Percentiles rank a stretch among this genome's conserved stretches.
These are phyloP conservation scores for Osmerus mordax DNA, from an alignment of 2,113 vertebrate species.

Conservation along the genomic window DNA sequence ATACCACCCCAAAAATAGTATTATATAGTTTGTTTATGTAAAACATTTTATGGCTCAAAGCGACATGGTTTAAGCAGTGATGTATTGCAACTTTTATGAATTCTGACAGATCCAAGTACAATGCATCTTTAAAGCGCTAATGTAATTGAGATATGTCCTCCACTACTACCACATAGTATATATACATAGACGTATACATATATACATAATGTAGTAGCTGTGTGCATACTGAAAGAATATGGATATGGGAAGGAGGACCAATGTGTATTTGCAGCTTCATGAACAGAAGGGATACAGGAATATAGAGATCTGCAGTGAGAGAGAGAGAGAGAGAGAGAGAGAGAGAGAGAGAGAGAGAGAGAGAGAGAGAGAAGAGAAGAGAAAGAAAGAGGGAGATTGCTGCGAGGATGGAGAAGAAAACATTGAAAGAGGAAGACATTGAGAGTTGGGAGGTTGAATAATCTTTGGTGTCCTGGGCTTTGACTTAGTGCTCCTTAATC, in stretches of 20 bases:
- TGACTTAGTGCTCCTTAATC: constrained; percentile 17
- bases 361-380: neutral
- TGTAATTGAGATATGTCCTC: no score
- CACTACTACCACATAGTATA: no score
- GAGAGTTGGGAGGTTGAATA: constrained; percentile 25
- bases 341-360: neutral
- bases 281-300: constrained; percentile 9
- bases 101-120: neutral
- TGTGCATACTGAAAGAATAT: constrained; percentile 18
- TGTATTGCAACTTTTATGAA: constrained; percentile 9
- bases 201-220: no score
- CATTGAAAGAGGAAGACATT: neutral
- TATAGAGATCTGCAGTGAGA: neutral
- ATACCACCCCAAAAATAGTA: neutral
- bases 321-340: neutral
- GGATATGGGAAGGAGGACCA: neutral
- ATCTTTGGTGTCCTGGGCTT: constrained; percentile 11
- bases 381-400: neutral
- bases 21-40: neutral
- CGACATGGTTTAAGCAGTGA: constrained; percentile 4
- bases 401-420: neutral
- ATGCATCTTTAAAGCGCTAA: neutral
- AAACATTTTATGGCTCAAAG: neutral
- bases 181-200: no score
- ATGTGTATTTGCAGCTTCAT: neutral